phyloP scores from a whole-genome alignment of 2,113 vertebrate species.

The Tychaedon coryphoeus region DNA sequence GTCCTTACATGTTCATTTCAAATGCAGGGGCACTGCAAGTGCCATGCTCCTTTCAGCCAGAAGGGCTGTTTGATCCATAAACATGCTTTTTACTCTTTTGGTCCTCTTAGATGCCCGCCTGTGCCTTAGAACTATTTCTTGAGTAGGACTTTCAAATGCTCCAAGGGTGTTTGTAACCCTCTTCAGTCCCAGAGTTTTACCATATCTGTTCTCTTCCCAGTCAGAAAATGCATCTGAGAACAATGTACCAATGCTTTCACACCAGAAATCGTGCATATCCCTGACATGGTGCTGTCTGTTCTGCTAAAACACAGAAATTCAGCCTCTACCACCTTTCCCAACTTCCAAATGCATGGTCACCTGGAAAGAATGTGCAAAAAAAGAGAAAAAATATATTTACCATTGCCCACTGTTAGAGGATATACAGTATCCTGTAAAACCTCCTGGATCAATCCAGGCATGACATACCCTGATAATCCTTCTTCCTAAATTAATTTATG shows the following conservation, averaged over 20 bases:
- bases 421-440: background rate
- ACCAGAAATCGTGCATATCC: accelerated
- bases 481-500: background rate
- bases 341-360: background rate
- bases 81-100: background rate
- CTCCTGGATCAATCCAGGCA: background rate
- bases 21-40: background rate
- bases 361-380: background rate
- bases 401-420: background rate
- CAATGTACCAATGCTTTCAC: background rate
- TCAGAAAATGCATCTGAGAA: background rate
- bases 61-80: constrained; percentile 40
- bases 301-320: background rate
- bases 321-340: background rate
- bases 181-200: background rate
- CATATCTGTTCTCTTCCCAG: background rate
- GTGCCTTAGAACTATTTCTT: constrained; percentile 34
- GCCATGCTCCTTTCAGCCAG: constrained; percentile 6
- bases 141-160: constrained; percentile 14
- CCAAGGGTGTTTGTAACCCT: background rate
- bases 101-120: constrained; percentile 1
- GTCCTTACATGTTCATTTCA: background rate
- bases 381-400: background rate
- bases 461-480: background rate
- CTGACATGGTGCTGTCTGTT: background rate